phyloP scores from a whole-genome alignment of 2,113 vertebrate species.

The Ginglymostoma cirratum region DNA sequence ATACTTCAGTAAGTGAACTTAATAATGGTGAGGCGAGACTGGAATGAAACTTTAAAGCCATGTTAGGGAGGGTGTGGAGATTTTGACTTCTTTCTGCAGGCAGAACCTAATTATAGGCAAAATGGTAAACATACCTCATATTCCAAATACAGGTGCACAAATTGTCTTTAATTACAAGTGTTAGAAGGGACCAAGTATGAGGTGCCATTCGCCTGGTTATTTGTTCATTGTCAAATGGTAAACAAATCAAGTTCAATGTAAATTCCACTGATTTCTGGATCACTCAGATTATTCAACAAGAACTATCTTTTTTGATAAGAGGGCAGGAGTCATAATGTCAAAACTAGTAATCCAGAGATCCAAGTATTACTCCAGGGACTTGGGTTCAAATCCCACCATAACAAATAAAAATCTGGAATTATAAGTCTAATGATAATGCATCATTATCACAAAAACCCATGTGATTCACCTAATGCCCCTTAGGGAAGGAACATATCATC shows the following conservation, averaged over 20 bases:
- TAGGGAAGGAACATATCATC: too few relatives aligned
- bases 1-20: neutral
- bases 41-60: neutral
- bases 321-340: too few relatives aligned
- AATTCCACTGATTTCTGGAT: slow-evolving; percentile 46
- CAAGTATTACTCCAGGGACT: too few relatives aligned
- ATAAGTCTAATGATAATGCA: too few relatives aligned
- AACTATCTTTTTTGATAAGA: slow-evolving; percentile 44
- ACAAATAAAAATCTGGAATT: too few relatives aligned
- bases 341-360: too few relatives aligned
- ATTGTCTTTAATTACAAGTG: neutral
- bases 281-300: slow-evolving; percentile 50
- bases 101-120: neutral
- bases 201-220: slow-evolving; percentile 39
- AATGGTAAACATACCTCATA: neutral
- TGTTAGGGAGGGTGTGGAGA: neutral
- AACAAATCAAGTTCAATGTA: slow-evolving; percentile 48
- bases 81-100: neutral
- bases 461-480: too few relatives aligned
- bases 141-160: neutral
- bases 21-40: neutral
- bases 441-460: too few relatives aligned
- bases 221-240: slow-evolving; percentile 41
- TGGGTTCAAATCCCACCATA: too few relatives aligned
- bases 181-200: neutral